These are phyloP conservation scores for Unio delphinus DNA, from an alignment of 2,888 invertebrate genomes.

Conservation along the genomic window DNA sequence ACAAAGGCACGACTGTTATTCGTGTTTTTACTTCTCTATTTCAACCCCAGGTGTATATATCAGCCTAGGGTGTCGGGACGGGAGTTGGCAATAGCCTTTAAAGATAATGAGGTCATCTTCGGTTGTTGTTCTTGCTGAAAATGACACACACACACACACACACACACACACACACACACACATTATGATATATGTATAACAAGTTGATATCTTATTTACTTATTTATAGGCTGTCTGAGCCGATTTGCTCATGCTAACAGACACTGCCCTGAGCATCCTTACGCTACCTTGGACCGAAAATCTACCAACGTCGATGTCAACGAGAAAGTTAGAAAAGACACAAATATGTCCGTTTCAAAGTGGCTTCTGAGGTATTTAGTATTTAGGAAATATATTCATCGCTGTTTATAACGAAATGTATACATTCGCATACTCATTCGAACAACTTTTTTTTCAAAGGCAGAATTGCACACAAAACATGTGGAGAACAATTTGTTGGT, in stretches of 20 bases:
- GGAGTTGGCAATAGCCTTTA: no score
- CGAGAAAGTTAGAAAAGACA: slow-evolving; percentile 34
- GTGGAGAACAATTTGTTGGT: no score
- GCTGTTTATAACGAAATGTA: not conserved
- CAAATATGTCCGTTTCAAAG: slow-evolving; percentile 42
- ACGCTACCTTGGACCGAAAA: slow-evolving; percentile 71
- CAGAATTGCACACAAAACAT: no score
- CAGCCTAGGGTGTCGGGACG: no score
- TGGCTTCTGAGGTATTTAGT: slow-evolving; percentile 45
- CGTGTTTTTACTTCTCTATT: no score
- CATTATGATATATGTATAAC: not conserved
- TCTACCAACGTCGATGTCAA: slow-evolving; percentile 32
- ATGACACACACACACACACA: no score
- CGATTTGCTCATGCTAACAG: slow-evolving; percentile 85
- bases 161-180: no score
- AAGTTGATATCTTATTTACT: slow-evolving; percentile 12
- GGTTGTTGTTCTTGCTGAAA: no score
- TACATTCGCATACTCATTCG: not conserved
- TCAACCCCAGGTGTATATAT: no score
- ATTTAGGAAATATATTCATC: not conserved
- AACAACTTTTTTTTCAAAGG: no score
- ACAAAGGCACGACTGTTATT: no score
- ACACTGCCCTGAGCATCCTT: slow-evolving; percentile 82
- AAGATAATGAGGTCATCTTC: no score
- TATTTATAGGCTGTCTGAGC: slow-evolving; percentile 76